Conservation (phyloP, 2,888 invertebrate genomes). For the Cheilosia grossa region DNA sequence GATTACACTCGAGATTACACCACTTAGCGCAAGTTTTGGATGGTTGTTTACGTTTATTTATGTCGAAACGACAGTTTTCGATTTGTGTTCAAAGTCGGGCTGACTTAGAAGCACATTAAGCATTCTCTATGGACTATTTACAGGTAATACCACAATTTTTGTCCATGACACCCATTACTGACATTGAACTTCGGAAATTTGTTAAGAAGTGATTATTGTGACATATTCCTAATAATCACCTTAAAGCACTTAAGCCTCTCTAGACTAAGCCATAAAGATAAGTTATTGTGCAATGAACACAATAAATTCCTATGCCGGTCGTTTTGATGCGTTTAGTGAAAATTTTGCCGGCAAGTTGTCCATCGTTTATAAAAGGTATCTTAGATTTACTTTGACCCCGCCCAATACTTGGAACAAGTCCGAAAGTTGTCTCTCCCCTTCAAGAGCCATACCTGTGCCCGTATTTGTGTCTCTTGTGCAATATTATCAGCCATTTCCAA, state of each 20-base stretch:
- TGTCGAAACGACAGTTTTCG: no score
- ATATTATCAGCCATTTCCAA: conserved; percentile 2
- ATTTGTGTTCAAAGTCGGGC: no score
- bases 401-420: background rate
- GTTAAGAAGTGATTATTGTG: background rate
- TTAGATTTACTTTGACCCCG: background rate
- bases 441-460: background rate
- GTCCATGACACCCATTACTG: background rate
- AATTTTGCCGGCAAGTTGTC: background rate
- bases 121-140: background rate
- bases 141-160: background rate
- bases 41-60: no score
- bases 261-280: conserved; percentile 8
- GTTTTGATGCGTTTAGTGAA: background rate
- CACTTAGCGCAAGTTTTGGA: no score
- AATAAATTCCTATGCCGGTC: background rate
- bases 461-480: background rate
- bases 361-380: background rate
- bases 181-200: background rate
- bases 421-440: background rate
- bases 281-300: no score
- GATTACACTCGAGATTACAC: no score
- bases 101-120: no score
- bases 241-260: background rate
- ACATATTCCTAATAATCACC: no score